phyloP scores from a whole-genome alignment of 1,140 invertebrate genomes.

The Lordiphosa clarofinis region DNA sequence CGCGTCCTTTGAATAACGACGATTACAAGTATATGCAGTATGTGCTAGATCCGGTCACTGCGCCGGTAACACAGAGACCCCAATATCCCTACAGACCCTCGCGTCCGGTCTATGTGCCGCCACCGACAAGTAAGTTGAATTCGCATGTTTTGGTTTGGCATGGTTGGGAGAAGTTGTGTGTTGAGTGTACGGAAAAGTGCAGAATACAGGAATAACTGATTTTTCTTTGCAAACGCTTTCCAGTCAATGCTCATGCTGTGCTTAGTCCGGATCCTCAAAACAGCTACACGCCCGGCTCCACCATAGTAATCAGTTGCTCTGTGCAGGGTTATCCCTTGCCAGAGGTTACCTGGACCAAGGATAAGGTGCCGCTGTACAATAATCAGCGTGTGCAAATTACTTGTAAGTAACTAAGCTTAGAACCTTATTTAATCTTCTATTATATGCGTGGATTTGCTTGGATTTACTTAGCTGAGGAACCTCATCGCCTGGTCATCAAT shows the following conservation, averaged over 20 bases:
- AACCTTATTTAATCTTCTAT: background rate
- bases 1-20: conserved; percentile 79
- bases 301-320: conserved; percentile 86
- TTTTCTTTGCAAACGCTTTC: conserved; percentile 11
- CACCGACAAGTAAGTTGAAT: conserved; percentile 55
- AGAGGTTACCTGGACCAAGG: conserved; percentile 89
- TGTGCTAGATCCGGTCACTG: conserved; percentile 80
- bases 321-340: conserved; percentile 89
- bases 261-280: conserved; percentile 81
- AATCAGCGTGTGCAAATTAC: conserved; percentile 65
- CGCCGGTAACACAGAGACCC: conserved; percentile 57
- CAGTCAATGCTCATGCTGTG: conserved; percentile 84
- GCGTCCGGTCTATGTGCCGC: conserved; percentile 58
- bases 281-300: conserved; percentile 83
- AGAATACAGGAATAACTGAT: conserved; percentile 3
- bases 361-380: conserved; percentile 80
- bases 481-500: conserved; percentile 85
- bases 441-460: background rate
- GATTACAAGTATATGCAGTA: conserved; percentile 82
- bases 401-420: conserved; percentile 23
- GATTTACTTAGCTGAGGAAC: conserved; percentile 65
- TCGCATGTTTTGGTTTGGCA: conserved; percentile 33
- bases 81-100: conserved; percentile 80
- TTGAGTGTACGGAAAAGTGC: background rate
- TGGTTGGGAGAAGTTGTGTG: conserved; percentile 30